A percentile compares a stretch with the other conserved stretches of the same genome.
These are phyloP conservation scores for Lochmaea crataegi DNA, from an alignment of 2,888 invertebrate genomes.

Conservation along the genomic window DNA sequence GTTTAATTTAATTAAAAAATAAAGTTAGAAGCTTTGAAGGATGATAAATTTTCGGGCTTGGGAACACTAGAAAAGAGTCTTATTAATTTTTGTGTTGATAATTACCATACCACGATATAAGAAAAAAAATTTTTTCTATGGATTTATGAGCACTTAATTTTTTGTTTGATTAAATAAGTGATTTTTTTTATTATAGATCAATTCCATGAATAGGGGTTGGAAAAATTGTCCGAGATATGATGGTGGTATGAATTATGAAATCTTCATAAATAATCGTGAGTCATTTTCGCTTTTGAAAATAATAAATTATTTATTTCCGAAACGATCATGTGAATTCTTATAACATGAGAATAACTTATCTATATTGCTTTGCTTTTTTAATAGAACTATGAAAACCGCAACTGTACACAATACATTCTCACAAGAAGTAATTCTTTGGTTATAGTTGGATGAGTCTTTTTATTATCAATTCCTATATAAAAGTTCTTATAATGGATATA, in stretches of 20 bases:
- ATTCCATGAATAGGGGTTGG: neutral
- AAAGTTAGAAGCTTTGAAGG: neutral
- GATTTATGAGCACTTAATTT: no score
- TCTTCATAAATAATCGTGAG: no score
- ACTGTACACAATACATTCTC: neutral
- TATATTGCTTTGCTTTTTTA: neutral
- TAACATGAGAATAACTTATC: neutral
- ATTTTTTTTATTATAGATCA: no score
- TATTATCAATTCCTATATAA: no score
- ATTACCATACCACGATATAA: no score
- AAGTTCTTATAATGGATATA: neutral
- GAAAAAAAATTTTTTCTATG: no score
- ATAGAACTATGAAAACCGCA: neutral
- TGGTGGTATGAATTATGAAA: neutral
- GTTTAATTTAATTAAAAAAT: neutral
- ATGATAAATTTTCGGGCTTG: no score
- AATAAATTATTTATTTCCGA: neutral
- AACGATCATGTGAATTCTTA: neutral
- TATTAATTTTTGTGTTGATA: no score
- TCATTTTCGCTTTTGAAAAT: neutral
- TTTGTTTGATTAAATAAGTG: no score
- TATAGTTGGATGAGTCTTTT: neutral
- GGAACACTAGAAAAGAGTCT: no score
- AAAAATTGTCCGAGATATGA: neutral
- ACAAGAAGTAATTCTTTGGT: slow-evolving; percentile 2